Evolutionary conservation across 2,113 vertebrate species (phyloP).

Genomic region (Caranx melampygus): DNA sequence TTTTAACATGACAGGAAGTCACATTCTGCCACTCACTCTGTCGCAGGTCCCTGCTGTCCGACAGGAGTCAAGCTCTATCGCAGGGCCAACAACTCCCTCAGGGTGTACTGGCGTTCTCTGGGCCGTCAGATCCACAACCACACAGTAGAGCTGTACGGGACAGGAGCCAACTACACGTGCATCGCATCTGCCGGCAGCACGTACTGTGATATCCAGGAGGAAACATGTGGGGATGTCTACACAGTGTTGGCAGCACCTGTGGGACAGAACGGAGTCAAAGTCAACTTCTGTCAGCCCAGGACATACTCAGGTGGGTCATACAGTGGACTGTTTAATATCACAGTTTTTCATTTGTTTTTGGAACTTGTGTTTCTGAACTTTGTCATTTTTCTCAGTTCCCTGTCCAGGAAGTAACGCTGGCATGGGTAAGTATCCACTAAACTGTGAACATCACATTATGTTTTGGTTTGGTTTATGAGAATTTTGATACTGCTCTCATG

Average conservation of each 20-base stretch:
- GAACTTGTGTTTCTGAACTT: constrained; percentile 22
- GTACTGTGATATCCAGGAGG: constrained; percentile 87
- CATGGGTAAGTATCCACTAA: constrained; percentile 84
- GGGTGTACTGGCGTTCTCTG: constrained; percentile 87
- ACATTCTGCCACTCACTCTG: not conserved
- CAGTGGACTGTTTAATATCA: not conserved
- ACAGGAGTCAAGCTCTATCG: constrained; percentile 89
- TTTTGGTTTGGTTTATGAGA: not conserved
- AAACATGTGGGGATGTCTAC: constrained; percentile 90
- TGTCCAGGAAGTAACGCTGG: constrained; percentile 90
- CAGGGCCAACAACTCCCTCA: constrained; percentile 83
- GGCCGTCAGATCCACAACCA: constrained; percentile 83
- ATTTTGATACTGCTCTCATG: not conserved
- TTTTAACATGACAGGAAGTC: not conserved
- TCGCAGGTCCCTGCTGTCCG: constrained; percentile 91
- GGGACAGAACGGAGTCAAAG: constrained; percentile 76
- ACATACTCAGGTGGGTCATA: constrained; percentile 89
- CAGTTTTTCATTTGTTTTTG: not conserved
- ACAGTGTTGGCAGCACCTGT: constrained; percentile 87
- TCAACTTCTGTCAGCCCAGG: constrained; percentile 89
- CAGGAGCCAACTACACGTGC: constrained; percentile 89
- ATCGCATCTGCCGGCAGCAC: constrained; percentile 73
- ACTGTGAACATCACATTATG: not conserved
- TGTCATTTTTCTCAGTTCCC: constrained; percentile 85
- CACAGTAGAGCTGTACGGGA: constrained; percentile 85